Evolutionary conservation across 2,888 invertebrate genomes (phyloP).

Genomic region (Cerastis rubricosa): DNA sequence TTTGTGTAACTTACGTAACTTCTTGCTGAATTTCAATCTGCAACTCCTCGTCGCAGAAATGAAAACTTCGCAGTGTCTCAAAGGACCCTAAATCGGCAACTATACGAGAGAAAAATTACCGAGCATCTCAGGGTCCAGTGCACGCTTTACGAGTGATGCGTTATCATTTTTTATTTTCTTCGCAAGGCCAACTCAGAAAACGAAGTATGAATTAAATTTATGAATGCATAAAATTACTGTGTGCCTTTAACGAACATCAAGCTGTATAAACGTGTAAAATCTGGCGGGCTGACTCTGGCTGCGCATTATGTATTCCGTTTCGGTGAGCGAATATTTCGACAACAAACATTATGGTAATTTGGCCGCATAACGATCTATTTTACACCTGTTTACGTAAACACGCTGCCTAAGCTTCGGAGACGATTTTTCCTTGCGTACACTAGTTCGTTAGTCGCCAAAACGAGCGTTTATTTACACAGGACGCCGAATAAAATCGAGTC

Average conservation of each 20-base stretch:
- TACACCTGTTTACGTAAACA: slow-evolving; percentile 89
- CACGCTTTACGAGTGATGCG: slow-evolving; percentile 62
- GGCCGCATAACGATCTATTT: slow-evolving; percentile 86
- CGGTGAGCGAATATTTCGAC: slow-evolving; percentile 87
- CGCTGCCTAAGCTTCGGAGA: slow-evolving; percentile 82
- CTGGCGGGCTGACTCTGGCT: slow-evolving; percentile 80
- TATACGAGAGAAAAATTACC: slow-evolving; percentile 60
- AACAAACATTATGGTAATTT: slow-evolving; percentile 89
- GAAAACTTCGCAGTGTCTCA: slow-evolving; percentile 50
- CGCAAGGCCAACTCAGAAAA: slow-evolving; percentile 71
- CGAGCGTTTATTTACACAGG: slow-evolving; percentile 69
- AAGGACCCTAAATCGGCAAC: slow-evolving; percentile 59
- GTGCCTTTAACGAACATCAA: slow-evolving; percentile 82
- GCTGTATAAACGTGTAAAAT: slow-evolving; percentile 82
- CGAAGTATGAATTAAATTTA: slow-evolving; percentile 81
- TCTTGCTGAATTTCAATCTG: slow-evolving; percentile 36
- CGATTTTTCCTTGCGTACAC: slow-evolving; percentile 77
- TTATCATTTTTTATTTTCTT: slow-evolving; percentile 62
- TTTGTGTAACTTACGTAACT: slow-evolving; percentile 5
- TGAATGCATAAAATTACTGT: slow-evolving; percentile 81
- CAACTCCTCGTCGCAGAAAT: slow-evolving; percentile 33
- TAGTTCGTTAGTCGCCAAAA: slow-evolving; percentile 70
- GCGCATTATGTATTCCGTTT: slow-evolving; percentile 87
- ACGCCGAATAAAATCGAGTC: slow-evolving; percentile 64
- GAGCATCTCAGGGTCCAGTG: slow-evolving; percentile 46